These are phyloP conservation scores for Onthophagus taurus DNA, from an alignment of 1,140 invertebrate genomes.

Conservation along the genomic window DNA sequence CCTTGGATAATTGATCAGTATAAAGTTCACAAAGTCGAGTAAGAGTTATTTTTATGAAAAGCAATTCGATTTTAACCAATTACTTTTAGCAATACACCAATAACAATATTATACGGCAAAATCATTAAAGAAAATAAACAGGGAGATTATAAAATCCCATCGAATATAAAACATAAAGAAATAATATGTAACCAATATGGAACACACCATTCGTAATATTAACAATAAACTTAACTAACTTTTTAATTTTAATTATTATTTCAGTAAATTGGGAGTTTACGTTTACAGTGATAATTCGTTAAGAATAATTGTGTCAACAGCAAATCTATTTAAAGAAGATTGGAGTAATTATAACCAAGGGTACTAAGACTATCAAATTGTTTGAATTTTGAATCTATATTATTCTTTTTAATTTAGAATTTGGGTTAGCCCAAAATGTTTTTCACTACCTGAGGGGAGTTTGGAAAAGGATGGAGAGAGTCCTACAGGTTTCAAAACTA, in stretches of 20 bases:
- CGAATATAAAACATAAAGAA: neutral
- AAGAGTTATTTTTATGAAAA: too few species aligned
- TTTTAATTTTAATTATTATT: neutral
- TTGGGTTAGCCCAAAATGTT: neutral
- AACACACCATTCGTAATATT: too few species aligned
- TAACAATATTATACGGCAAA: neutral
- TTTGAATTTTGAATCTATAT: too few species aligned
- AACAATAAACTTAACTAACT: too few species aligned
- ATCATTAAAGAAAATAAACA: neutral
- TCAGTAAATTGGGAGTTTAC: conserved; percentile 89
- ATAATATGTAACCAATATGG: neutral
- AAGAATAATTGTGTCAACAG: conserved; percentile 81
- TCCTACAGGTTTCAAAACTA: neutral
- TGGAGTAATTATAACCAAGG: conserved; percentile 93
- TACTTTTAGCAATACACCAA: too few species aligned
- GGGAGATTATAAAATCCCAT: too few species aligned
- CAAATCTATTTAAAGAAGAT: conserved; percentile 83
- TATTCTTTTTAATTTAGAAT: too few species aligned
- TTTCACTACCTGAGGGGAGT: neutral
- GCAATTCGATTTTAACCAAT: too few species aligned
- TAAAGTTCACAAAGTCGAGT: neutral
- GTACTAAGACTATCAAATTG: too few species aligned
- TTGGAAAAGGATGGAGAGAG: neutral
- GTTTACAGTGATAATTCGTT: conserved; percentile 72
- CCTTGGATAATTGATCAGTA: neutral